Percentiles rank a stretch among this genome's conserved stretches.
phyloP scores from a whole-genome alignment of 1,140 invertebrate species.

The Tribolium castaneum region DNA sequence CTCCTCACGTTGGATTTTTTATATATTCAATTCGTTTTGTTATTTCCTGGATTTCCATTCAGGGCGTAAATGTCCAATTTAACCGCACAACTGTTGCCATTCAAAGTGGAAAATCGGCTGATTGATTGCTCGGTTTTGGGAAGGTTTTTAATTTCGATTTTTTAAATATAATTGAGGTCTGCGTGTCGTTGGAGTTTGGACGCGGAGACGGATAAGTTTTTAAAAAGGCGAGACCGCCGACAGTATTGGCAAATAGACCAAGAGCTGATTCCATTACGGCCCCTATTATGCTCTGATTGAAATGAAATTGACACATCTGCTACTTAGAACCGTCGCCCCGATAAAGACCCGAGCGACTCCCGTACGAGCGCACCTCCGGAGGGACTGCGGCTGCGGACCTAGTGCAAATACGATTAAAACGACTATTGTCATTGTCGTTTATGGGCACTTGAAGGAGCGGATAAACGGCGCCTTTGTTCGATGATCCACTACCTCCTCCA shows the following conservation, averaged over 20 bases:
- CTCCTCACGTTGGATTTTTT: not conserved
- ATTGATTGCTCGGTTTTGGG: slow-evolving; percentile 13
- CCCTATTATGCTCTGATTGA: slow-evolving; percentile 64
- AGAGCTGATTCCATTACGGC: slow-evolving; percentile 64
- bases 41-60: slow-evolving; percentile 28
- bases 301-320: slow-evolving; percentile 66
- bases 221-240: slow-evolving; percentile 45
- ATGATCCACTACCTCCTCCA: not conserved
- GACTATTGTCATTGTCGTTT: slow-evolving; percentile 42
- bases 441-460: slow-evolving; percentile 8
- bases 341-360: slow-evolving; percentile 19
- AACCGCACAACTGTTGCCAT: slow-evolving; percentile 13
- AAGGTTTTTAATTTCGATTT: not conserved
- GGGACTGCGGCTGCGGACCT: slow-evolving; percentile 18
- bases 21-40: slow-evolving; percentile 30
- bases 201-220: slow-evolving; percentile 11
- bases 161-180: not conserved
- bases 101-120: slow-evolving; percentile 23
- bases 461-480: slow-evolving; percentile 28
- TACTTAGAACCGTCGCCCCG: slow-evolving; percentile 56
- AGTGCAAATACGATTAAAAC: slow-evolving; percentile 43
- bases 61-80: slow-evolving; percentile 20
- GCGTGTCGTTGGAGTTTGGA: not conserved
- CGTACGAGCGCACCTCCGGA: slow-evolving; percentile 16
- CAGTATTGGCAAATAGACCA: slow-evolving; percentile 64